These are phyloP conservation scores for Barypeithes pellucidus DNA, from an alignment of 2,888 invertebrate genomes.

Conservation along the genomic window DNA sequence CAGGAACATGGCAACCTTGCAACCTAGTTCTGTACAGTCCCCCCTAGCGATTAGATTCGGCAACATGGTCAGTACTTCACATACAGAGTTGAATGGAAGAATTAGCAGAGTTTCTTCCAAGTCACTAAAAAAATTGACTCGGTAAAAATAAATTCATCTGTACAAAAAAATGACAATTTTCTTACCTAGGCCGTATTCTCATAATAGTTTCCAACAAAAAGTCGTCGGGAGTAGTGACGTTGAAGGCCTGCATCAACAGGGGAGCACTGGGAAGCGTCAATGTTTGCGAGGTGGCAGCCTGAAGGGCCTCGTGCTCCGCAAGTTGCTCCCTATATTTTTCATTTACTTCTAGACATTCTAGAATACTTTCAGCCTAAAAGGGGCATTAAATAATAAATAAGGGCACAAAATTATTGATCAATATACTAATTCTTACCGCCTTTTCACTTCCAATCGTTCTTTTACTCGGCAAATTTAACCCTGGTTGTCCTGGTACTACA, in stretches of 20 bases:
- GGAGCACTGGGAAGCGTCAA: conserved; percentile 77
- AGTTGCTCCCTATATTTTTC: conserved; percentile 77
- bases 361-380: conserved; percentile 85
- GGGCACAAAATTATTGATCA: no score
- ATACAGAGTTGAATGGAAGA: conserved; percentile 87
- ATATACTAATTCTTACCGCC: conserved; percentile 76
- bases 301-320: conserved; percentile 70
- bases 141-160: neutral
- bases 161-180: neutral
- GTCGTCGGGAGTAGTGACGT: conserved; percentile 81
- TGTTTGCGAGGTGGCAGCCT: conserved; percentile 65
- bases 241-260: conserved; percentile 87
- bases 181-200: conserved; percentile 86
- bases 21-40: conserved; percentile 84
- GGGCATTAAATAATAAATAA: neutral
- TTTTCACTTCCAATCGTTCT: conserved; percentile 91
- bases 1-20: conserved; percentile 84
- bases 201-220: conserved; percentile 87
- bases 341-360: conserved; percentile 91
- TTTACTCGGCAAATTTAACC: conserved; percentile 85
- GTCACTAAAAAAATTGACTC: conserved; percentile 83
- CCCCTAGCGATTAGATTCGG: conserved; percentile 79
- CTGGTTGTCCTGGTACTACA: conserved; percentile 80
- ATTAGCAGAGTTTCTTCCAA: conserved; percentile 91
- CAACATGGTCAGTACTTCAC: conserved; percentile 83